Conservation (phyloP, 2,888 invertebrate species). For the Zygothrica quintamaculata region DNA sequence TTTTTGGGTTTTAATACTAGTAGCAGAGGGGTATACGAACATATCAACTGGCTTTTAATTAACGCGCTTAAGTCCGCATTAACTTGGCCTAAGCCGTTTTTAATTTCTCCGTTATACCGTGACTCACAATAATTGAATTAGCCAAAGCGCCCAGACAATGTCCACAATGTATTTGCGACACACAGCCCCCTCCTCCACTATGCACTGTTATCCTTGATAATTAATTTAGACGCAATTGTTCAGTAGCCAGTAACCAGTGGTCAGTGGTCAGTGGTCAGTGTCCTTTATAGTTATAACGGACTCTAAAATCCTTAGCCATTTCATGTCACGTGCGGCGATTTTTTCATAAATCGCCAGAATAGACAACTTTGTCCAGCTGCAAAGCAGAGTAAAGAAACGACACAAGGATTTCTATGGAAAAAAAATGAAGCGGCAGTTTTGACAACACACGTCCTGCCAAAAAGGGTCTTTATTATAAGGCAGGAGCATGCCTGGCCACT, state of each 20-base stretch:
- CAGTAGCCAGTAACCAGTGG: slow-evolving; percentile 27
- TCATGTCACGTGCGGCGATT: slow-evolving; percentile 73
- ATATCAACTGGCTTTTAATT: slow-evolving; percentile 75
- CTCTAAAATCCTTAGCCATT: slow-evolving; percentile 57
- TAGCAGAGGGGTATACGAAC: slow-evolving; percentile 28
- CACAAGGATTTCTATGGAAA: slow-evolving; percentile 48
- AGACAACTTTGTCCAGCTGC: slow-evolving; percentile 60
- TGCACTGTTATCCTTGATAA: slow-evolving; percentile 77
- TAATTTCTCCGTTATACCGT: slow-evolving; percentile 61
- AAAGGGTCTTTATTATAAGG: background rate
- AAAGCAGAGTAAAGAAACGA: slow-evolving; percentile 32
- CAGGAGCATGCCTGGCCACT: background rate
- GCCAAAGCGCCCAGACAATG: slow-evolving; percentile 49
- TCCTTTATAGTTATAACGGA: background rate
- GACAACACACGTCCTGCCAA: slow-evolving; percentile 71
- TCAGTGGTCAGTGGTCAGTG: background rate
- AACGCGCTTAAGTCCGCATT: slow-evolving; percentile 78
- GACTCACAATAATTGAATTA: slow-evolving; percentile 75
- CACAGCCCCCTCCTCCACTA: slow-evolving; percentile 53
- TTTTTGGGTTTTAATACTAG: no score
- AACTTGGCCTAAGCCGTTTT: slow-evolving; percentile 80
- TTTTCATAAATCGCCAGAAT: slow-evolving; percentile 74
- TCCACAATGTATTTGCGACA: slow-evolving; percentile 41
- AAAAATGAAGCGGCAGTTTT: slow-evolving; percentile 72
- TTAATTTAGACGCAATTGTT: slow-evolving; percentile 78